Evolutionary conservation across 2,797 vertebrate genomes (phyloP), one percentile per base, ranked within the genome.

Genomic region (Liparis tanakae): DNA sequence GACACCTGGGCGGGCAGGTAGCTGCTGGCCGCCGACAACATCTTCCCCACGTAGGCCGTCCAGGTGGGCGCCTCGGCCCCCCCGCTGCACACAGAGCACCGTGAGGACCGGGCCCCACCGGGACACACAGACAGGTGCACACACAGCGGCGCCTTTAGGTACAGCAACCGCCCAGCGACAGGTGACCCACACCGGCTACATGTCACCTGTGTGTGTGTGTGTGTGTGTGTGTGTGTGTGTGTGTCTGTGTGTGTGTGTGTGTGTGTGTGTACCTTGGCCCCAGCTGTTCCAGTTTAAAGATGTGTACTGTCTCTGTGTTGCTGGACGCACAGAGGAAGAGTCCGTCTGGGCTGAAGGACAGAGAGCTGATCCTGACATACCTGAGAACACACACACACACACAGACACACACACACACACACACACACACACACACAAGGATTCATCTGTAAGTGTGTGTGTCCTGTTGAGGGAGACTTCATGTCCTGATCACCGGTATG

Each of bases 221-320:
- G 37, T 50, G 65, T 51, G 46, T 43, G 17, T 80, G 50, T 65
- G 37, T 50, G 62, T 54, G 43, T 46, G 13, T 80, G 55, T 65
- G 41, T 50, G 65, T 54, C 43, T 46, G 17, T 80, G 55, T 65
- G 37, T 50, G 15, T 20, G 25, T n/a, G n/a, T 50, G 25, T 20
- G 41, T 68, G 25, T 66, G 66, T 55, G 48, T 48, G 17, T 80
- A 94, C 94, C 91, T 90, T 50, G 83, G 87, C 76, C 82, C 90
- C 54, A 94, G 91, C 72, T 94, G 94, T 43, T 98, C 97, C 87
- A 99, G 91, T 92, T 96, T 98, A 88, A 99, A 99, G 91, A 99
- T 94, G 85, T 99, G 97, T 74, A 99, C 96, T 0, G 97, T 99
- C 92, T 99, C 97, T 0, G 97, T 99, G 92, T 99, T 99, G 91